Base-by-base conservation (phyloP, 1,140 invertebrate genomes). In the Geopemphigus sp. region DNA sequence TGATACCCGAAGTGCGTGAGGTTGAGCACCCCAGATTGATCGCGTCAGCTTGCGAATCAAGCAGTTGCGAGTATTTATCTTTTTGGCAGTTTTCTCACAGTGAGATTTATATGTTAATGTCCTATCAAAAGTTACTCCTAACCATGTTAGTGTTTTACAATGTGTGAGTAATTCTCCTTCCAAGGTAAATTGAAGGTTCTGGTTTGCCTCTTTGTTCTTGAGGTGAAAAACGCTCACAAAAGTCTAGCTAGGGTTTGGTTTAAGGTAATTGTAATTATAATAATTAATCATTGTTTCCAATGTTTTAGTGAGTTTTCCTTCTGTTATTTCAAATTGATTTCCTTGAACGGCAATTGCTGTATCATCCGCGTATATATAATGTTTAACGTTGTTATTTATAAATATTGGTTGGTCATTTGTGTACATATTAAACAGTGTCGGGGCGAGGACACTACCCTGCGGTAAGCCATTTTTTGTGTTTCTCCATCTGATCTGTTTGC, bases 291-390 rank as follows among this genome's bases (percentile, higher is more conserved):
- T 61, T 39, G 29, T 63, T 68, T 64, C 59, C 17, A 80, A 22
- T 3, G 14, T 19, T 14, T 68, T 61, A 5, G 78, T 66, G 32
- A 73, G 54, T 57, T 68, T 70, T 54, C 72, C 66, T 47, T 81
- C 66, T 2, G 72, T 53, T 59, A 1, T 29, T 10, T 57, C 32
- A 22, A 72, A 81, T 32, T 63, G 12, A 15, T 57, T 70, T 4
- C 50, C 68, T 56, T 81, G 66, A 2, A 81, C 39, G 24, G 76
- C 68, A 39, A 82, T 56, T 70, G 82, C 82, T 72, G 82, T 81
- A 76, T 84, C 82, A 29, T 83, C 82, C 11, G 82, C 80, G 63
- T 80, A 83, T 15, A 83, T 32, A 24, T 82, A 82, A 50, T 15
- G 32, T 68, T 68, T 68, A 50, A n/a, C 22, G 10, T 47, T 68